Conservation (phyloP, 2,113 vertebrate genomes). For the Oncorhynchus kisutch region DNA sequence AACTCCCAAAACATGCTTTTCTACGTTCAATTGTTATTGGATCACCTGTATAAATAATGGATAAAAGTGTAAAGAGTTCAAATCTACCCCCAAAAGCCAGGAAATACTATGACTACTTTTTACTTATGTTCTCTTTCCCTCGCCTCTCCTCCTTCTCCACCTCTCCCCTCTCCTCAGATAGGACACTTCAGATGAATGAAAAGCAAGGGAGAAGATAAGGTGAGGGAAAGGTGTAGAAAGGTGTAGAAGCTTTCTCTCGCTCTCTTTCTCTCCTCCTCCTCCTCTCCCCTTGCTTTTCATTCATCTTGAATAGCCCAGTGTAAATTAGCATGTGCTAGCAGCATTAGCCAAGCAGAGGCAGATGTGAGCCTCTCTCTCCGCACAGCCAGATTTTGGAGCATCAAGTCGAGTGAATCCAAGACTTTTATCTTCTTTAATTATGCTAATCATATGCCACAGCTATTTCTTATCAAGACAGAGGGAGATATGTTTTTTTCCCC, state of each 20-base stretch:
- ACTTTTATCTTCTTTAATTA: slow-evolving; percentile 72
- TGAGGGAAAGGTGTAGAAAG: neutral
- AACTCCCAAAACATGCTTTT: no score
- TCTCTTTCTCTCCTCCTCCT: neutral
- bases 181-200: neutral
- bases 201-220: neutral
- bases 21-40: no score
- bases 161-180: neutral
- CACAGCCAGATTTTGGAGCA: slow-evolving; percentile 44
- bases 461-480: slow-evolving; percentile 58
- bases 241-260: neutral
- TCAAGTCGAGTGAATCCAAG: slow-evolving; percentile 57
- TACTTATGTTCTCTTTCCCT: slow-evolving; percentile 38
- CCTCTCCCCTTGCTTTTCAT: slow-evolving; percentile 28
- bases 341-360: slow-evolving; percentile 53
- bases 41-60: no score
- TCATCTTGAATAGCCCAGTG: slow-evolving; percentile 50
- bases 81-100: no score
- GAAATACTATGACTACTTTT: slow-evolving; percentile 6
- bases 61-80: no score
- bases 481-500: slow-evolving; percentile 1
- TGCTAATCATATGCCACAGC: slow-evolving; percentile 67
- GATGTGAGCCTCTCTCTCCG: slow-evolving; percentile 49
- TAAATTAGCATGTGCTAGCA: slow-evolving; percentile 54
- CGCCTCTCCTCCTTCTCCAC: no score